Evolutionary conservation across 2,113 vertebrate species (phyloP), one percentile per base, ranked within the genome.

Genomic region (Rhynchomys soricoides): DNA sequence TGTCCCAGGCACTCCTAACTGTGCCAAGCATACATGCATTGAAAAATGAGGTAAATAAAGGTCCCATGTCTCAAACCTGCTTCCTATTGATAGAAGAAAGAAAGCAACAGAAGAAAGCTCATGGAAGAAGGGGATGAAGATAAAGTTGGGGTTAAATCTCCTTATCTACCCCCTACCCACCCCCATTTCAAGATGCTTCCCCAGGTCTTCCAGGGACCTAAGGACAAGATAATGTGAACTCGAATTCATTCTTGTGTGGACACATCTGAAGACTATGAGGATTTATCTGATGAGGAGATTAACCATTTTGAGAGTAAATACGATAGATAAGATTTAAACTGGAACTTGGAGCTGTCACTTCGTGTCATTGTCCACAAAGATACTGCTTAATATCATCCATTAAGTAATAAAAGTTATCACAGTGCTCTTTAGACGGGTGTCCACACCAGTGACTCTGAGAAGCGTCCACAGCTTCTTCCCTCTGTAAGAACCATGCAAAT

Each of bases 241-340:
- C 15, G 48, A 34, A 82, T 6, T 73, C 85, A 31, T 9, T 43
- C 15, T n/a, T 50, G 22, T 16, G 62, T 31, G 40, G 31, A 48
- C 26, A 92, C 81, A 59, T 93, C 70, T 17, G 62, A 16, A 45
- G 50, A 74, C 9, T 85, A 50, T 43, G 55, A 12, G 43, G 22
- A 15, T 93, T 82, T 87, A 73, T 79, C 31, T 62, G 59, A 24
- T 6, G 34, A 34, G 52, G 52, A 0, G 52, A 82, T 91, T 95
- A 82, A 91, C 78, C 71, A 34, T 34, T 88, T 75, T 59, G 43
- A 71, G 5, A 57, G 43, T 73, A 75, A 86, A 93, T 82, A 50
- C 8, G 6, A 74, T 19, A 92, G 43, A 62, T 86, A 66, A 55
- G 48, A 95, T 70, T 95, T 89, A 89, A 94, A 74, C 37, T 91